phyloP scores from a whole-genome alignment of 2,113 vertebrate species.

The Mormoops blainvillei region DNA sequence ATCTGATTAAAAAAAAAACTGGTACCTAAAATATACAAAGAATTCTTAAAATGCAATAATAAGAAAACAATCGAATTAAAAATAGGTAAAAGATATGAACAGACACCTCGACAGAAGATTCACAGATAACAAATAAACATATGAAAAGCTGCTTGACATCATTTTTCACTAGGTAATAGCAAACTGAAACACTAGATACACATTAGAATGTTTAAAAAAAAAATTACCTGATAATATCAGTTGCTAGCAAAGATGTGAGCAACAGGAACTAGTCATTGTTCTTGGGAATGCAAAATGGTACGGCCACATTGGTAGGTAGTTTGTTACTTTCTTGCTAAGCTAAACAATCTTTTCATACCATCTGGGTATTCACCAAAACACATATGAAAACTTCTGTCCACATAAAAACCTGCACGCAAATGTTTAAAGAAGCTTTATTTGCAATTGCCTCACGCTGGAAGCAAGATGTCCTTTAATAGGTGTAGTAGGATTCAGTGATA shows the following conservation, averaged over 20 bases:
- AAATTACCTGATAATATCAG: no score
- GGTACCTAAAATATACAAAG: not conserved
- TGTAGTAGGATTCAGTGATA: not conserved
- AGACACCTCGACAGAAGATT: not conserved
- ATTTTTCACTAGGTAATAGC: not conserved
- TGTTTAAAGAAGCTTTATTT: not conserved
- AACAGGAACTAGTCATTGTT: not conserved
- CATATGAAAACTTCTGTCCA: not conserved
- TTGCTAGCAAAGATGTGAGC: not conserved
- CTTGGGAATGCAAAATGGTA: not conserved
- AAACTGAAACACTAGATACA: not conserved
- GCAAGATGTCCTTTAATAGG: not conserved
- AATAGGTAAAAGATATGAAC: not conserved
- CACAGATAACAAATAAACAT: not conserved
- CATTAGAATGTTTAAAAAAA: not conserved
- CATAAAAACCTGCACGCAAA: not conserved
- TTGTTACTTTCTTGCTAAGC: not conserved
- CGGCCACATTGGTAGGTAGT: not conserved
- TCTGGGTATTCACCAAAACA: not conserved
- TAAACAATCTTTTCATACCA: not conserved
- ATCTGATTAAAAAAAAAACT: not conserved
- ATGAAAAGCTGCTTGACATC: not conserved
- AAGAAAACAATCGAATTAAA: not conserved
- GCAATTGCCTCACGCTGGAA: not conserved
- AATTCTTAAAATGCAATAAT: not conserved